phyloP scores from a whole-genome alignment of 1,140 invertebrate species.

The Caenorhabditis inopinata region DNA sequence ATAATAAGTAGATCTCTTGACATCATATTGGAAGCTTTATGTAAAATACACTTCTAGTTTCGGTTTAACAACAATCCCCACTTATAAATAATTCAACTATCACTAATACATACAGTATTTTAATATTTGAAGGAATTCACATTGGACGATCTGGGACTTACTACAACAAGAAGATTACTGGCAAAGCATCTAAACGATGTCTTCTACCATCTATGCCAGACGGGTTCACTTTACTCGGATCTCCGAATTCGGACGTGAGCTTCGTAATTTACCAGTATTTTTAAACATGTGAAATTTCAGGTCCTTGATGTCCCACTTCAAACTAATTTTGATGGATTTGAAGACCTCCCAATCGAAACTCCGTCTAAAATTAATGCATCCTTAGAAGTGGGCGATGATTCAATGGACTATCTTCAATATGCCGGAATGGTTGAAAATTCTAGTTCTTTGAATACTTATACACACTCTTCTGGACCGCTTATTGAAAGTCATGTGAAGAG shows the following conservation, averaged over 20 bases:
- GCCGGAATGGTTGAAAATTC: not conserved
- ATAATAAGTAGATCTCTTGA: too few species aligned
- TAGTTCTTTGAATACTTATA: not conserved
- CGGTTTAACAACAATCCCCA: too few species aligned
- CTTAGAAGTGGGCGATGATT: not conserved
- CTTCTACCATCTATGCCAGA: not conserved
- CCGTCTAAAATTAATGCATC: conserved; percentile 3
- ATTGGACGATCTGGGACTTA: conserved; percentile 11
- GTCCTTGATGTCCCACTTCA: not conserved
- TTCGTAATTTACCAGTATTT: not conserved
- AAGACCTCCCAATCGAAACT: not conserved
- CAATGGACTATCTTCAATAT: conserved; percentile 9
- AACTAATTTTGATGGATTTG: not conserved
- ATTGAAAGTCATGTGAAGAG: not conserved
- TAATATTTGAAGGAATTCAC: not conserved
- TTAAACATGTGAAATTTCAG: too few species aligned
- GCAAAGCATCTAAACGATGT: not conserved
- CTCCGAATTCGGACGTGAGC: conserved; percentile 8
- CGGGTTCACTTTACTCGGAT: conserved; percentile 8
- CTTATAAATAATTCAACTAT: too few species aligned
- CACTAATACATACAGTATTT: too few species aligned
- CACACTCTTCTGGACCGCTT: not conserved
- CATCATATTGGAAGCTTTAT: too few species aligned
- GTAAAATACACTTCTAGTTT: too few species aligned
- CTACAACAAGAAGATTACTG: conserved; percentile 2